Evolutionary conservation across 2,888 invertebrate genomes (phyloP).

Genomic region (Drosophila sordidula): DNA sequence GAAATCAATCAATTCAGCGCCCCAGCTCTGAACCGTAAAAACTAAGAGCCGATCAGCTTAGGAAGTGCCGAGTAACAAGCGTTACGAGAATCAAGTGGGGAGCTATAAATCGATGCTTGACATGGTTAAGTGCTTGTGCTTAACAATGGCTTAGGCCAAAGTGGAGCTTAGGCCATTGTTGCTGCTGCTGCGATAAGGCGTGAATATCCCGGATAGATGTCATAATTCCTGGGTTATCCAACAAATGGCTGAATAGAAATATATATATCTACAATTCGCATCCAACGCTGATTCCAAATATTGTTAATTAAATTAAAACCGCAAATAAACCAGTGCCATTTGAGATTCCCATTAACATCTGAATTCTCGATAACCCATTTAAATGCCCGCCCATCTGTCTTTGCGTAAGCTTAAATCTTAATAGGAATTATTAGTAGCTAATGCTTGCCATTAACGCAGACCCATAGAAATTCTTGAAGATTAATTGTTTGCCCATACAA

Average conservation of each 20-base stretch:
- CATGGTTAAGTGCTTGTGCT: slow-evolving; percentile 73
- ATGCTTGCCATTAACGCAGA: slow-evolving; percentile 21
- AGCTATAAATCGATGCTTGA: slow-evolving; percentile 70
- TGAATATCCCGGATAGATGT: slow-evolving; percentile 13
- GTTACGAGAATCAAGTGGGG: slow-evolving; percentile 13
- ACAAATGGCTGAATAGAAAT: too few species aligned
- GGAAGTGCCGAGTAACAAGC: slow-evolving; percentile 44
- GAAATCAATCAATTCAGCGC: slow-evolving; percentile 71
- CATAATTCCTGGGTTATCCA: slow-evolving; percentile 3
- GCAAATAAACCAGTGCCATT: slow-evolving; percentile 10
- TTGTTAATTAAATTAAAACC: neutral
- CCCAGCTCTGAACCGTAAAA: slow-evolving; percentile 22
- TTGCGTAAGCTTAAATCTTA: slow-evolving; percentile 38
- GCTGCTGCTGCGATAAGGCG: slow-evolving; percentile 14
- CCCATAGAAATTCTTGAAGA: slow-evolving; percentile 58
- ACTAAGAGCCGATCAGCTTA: slow-evolving; percentile 41
- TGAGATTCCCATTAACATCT: slow-evolving; percentile 33
- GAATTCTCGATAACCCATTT: slow-evolving; percentile 20
- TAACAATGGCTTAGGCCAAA: slow-evolving; percentile 61
- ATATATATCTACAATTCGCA: too few species aligned
- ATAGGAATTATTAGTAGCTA: slow-evolving; percentile 49
- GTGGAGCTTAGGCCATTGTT: slow-evolving; percentile 20
- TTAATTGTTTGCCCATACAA: slow-evolving; percentile 69
- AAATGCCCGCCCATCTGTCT: slow-evolving; percentile 21
- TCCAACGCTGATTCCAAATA: neutral